A percentile compares a stretch with the other conserved stretches of the same genome.
Evolutionary conservation across 2,888 invertebrate species (phyloP).

Genomic region (Pristionchus exspectatus): DNA sequence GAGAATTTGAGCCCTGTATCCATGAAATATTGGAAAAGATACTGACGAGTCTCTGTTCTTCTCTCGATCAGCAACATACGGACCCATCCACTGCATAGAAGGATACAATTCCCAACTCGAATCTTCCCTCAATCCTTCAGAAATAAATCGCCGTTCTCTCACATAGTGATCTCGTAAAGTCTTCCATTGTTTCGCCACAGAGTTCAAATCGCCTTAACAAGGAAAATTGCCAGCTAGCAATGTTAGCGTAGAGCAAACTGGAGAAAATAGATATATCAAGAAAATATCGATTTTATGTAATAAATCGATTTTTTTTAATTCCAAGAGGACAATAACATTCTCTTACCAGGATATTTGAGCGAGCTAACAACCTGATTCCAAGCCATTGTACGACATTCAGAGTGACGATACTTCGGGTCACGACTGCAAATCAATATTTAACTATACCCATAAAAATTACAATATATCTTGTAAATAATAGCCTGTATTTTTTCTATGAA

Average conservation of each 20-base stretch:
- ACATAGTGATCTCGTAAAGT: constrained; percentile 76
- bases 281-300: background rate
- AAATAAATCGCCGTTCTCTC: constrained; percentile 70
- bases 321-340: too few relatives aligned
- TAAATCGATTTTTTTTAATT: background rate
- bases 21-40: background rate
- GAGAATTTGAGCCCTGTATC: background rate
- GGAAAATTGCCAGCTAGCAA: background rate
- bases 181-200: constrained; percentile 77
- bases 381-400: constrained; percentile 68
- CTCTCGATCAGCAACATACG: constrained; percentile 71
- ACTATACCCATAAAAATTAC: background rate
- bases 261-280: too few relatives aligned
- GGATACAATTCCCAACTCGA: constrained; percentile 71
- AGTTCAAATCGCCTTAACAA: constrained; percentile 65
- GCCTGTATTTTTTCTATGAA: too few relatives aligned
- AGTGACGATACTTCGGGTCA: constrained; percentile 72
- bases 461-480: too few relatives aligned
- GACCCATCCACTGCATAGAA: constrained; percentile 73
- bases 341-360: constrained; percentile 67
- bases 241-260: background rate
- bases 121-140: constrained; percentile 59
- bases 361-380: constrained; percentile 70
- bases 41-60: constrained; percentile 47
- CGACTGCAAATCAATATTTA: constrained; percentile 54